phyloP scores from a whole-genome alignment of 2,113 vertebrate genomes.

The Xiphias gladius region DNA sequence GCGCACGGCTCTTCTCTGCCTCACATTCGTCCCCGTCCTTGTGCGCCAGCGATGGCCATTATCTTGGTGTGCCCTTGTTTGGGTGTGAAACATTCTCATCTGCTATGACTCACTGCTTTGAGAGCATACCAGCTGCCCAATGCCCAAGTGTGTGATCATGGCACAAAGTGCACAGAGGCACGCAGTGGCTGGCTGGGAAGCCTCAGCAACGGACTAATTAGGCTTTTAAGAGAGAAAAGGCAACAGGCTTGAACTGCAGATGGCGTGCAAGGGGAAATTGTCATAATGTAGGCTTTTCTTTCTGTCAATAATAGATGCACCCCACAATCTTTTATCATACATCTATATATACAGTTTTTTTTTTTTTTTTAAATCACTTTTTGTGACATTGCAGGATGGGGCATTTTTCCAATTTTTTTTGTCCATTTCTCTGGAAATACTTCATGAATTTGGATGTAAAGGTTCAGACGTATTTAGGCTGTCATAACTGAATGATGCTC shows the following conservation, averaged over 20 bases:
- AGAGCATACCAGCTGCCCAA: slow-evolving; percentile 73
- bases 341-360: slow-evolving; percentile 4
- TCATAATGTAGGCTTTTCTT: slow-evolving; percentile 28
- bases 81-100: slow-evolving; percentile 74
- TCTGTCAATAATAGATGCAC: slow-evolving; percentile 24
- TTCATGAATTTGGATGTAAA: too few species aligned
- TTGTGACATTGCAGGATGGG: too few species aligned
- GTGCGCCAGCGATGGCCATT: slow-evolving; percentile 60
- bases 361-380: too few species aligned
- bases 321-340: not conserved
- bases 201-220: slow-evolving; percentile 75
- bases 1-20: not conserved
- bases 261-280: slow-evolving; percentile 41
- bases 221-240: slow-evolving; percentile 56
- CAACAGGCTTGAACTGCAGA: slow-evolving; percentile 62
- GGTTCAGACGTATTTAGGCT: too few species aligned
- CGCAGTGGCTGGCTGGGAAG: slow-evolving; percentile 60
- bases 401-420: too few species aligned
- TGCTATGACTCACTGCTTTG: slow-evolving; percentile 74
- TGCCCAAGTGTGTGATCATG: slow-evolving; percentile 78
- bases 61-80: slow-evolving; percentile 74
- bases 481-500: not conserved
- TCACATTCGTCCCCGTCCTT: slow-evolving; percentile 44
- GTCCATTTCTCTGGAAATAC: too few species aligned
- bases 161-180: slow-evolving; percentile 56